A percentile compares a stretch with the other conserved stretches of the same genome.
These are phyloP conservation scores for Phocides pigmalion DNA, from an alignment of 1,140 invertebrate genomes.

Conservation along the genomic window DNA sequence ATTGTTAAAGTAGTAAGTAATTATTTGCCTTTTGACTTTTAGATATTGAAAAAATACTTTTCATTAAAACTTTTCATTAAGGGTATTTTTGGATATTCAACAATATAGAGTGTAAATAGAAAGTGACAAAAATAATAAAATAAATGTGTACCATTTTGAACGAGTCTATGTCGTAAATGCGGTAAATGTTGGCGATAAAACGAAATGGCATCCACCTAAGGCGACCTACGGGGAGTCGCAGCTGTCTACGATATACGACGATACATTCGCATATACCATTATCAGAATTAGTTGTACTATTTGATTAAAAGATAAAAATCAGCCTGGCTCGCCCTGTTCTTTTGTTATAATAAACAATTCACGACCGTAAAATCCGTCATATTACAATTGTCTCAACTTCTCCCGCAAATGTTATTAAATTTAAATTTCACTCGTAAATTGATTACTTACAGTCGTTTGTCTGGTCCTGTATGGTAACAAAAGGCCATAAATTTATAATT, in stretches of 20 bases:
- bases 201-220: slow-evolving; percentile 49
- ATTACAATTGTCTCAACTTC: slow-evolving; percentile 14
- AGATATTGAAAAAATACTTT: too few relatives aligned
- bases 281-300: slow-evolving; percentile 25
- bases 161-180: background rate
- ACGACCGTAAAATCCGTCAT: slow-evolving; percentile 20
- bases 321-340: slow-evolving; percentile 10
- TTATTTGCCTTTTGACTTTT: too few relatives aligned
- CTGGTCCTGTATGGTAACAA: background rate
- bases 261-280: slow-evolving; percentile 20
- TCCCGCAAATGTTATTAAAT: slow-evolving; percentile 9
- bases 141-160: too few relatives aligned
- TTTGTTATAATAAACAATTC: slow-evolving; percentile 15
- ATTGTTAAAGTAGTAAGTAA: too few relatives aligned
- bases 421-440: slow-evolving; percentile 20
- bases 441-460: slow-evolving; percentile 8
- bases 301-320: slow-evolving; percentile 36
- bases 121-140: too few relatives aligned
- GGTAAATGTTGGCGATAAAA: slow-evolving; percentile 36
- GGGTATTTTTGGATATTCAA: too few relatives aligned
- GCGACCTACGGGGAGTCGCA: slow-evolving; percentile 41
- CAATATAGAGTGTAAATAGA: too few relatives aligned
- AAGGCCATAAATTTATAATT: background rate
- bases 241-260: slow-evolving; percentile 38
- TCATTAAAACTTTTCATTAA: too few relatives aligned